Base-by-base conservation (phyloP, 2,888 invertebrate species). In the Drosophila antonietae region DNA sequence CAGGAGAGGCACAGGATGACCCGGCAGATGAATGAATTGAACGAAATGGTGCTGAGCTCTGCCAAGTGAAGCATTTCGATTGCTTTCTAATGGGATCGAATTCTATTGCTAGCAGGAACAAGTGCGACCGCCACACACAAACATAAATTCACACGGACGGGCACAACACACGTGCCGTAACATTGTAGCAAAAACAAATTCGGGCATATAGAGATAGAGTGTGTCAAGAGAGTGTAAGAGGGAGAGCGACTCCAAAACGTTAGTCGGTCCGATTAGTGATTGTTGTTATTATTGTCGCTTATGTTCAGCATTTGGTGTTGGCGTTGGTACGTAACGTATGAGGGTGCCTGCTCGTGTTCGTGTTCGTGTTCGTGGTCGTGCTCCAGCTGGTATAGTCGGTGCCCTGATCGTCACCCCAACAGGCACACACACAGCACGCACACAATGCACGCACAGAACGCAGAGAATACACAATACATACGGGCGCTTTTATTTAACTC, bases 1-100 rank as follows among this genome's bases (percentile, higher is more conserved):
- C 53, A 39, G 39, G 6, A 15, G 12, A 55, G 18, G 23, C 20
- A 31, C 20, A 31, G 41, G 44, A 23, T 39, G 35, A 61, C 47
- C 43, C 49, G 69, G 59, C 67, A 65, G 61, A 69, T 37, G 66
- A 51, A 60, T 64, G 76, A 61, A 68, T 58, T 59, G 66, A 79
- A 52, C 41, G 37, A 64, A 59, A 68, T 58, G 55, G 63, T 37
- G 12, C 18, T 20, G 43, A 62, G 28, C 47, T 76, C 18, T 28
- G 58, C 44, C 51, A 68, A 66, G 62, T 41, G 59, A 14, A 67
- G 49, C 77, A 64, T 20, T 58, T 63, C 51, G 65, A 68, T 63
- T 46, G 44, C 43, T 61, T 68, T 66, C 68, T 68, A 75, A 68
- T 71, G 39, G 68, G 53, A 33, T 46, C 39, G 37, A 37, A n/a